Base-by-base conservation (phyloP, 2,113 vertebrate genomes). In the Neogobius melanostomus region DNA sequence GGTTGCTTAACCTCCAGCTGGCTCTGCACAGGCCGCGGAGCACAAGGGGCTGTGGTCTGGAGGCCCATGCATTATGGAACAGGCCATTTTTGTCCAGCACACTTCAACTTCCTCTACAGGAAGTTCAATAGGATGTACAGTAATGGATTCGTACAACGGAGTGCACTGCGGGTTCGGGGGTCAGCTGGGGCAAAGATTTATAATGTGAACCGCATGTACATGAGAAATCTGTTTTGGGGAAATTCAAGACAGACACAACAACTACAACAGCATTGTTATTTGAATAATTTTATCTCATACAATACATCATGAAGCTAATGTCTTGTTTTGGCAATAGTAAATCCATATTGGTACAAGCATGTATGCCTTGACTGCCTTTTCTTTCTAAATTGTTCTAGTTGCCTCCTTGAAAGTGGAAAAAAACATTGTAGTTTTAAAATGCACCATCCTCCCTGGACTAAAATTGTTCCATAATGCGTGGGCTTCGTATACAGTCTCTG, bases 81-180 rank as follows among this genome's bases (percentile, higher is more conserved):
- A 77, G 70, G 48, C n/a, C 50, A 36, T 76, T 65, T 71, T 49
- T 64, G 52, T 67, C 68, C 21, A 45, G n/a, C 72, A 68, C 47
- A 56, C 14, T 76, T 9, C 66, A 54, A 77, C 82, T 82, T 85
- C 69, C 75, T 71, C 15, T 8, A 66, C 77, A 77, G 85, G 83
- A 85, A 81, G 81, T 80, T 71, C 43, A 79, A 71, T 56, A 45
- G 54, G 66, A 73, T 72, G 68, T 66, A 73, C 74, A 81, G 49
- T 67, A 69, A 59, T 28, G 15, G 57, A 82, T 63, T 42, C 28
- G 9, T 57, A 36, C 54, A 21, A 21, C 54, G 28, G 54, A 57
- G 54, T 57, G 21, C 17, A 36, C 56, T 42, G 28, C 11, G 11
- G 54, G 56, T 42, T 59, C 56, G 36, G 28, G 42, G 56, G 56